Percentiles rank a stretch among this genome's conserved stretches.
phyloP scores from a whole-genome alignment of 1,140 invertebrate species.

The Callitettix versicolor region DNA sequence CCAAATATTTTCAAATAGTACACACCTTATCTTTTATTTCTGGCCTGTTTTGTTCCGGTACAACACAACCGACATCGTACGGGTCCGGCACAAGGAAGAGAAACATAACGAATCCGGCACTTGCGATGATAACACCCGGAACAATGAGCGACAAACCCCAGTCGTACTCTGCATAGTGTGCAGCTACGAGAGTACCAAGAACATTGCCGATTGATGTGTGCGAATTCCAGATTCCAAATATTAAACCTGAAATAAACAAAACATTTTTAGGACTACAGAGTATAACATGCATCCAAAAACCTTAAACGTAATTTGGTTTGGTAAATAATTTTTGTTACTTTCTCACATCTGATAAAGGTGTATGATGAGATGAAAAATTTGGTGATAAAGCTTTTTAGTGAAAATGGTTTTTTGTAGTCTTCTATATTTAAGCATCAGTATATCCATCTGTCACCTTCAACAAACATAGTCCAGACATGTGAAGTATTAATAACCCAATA shows the following conservation, averaged over 20 bases:
- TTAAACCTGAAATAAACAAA: slow-evolving; percentile 49
- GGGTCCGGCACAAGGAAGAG: slow-evolving; percentile 77
- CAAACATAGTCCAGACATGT: too few species aligned
- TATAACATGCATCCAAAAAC: background rate
- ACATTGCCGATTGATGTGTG: slow-evolving; percentile 95
- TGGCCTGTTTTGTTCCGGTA: slow-evolving; percentile 31
- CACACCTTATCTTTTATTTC: slow-evolving; percentile 26
- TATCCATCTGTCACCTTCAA: too few species aligned
- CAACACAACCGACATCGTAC: slow-evolving; percentile 54
- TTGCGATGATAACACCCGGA: slow-evolving; percentile 75
- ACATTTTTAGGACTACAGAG: background rate
- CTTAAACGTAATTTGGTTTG: background rate
- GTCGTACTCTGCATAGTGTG: slow-evolving; percentile 68
- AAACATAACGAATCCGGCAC: slow-evolving; percentile 68
- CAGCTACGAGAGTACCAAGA: slow-evolving; percentile 74
- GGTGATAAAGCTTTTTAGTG: too few species aligned
- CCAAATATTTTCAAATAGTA: too few species aligned
- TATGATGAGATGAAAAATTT: background rate
- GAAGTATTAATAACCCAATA: too few species aligned
- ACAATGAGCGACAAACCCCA: slow-evolving; percentile 91
- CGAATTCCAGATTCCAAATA: slow-evolving; percentile 94
- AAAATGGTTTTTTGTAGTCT: too few species aligned
- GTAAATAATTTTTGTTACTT: background rate
- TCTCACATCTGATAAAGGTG: background rate
- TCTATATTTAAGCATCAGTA: too few species aligned